Evolutionary conservation across 2,797 vertebrate species (phyloP), one percentile per base, ranked within the genome.

Genomic region (Hoplostethus atlanticus): DNA sequence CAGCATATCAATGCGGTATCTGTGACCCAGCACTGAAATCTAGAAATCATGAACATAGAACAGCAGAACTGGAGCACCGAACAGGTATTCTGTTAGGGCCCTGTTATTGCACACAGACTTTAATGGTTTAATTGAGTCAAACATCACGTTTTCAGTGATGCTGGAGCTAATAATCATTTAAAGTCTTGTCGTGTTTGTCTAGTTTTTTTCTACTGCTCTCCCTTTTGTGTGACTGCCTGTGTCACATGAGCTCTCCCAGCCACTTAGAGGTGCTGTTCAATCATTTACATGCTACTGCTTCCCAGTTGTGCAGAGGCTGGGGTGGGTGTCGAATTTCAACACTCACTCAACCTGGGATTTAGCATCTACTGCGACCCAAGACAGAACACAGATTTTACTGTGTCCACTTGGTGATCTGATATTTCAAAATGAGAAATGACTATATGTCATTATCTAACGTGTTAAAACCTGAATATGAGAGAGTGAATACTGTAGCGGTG

Each of bases 211-310:
- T 21, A 21, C 21, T 21, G 21, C 66, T 69, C 65, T 36, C 61
- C 30, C 76, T 56, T 76, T 16, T 1, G 30, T 13, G 5, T 46
- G 53, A 57, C 68, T 78, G 75, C 69, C 79, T 75, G 71, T 47
- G 71, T 80, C 83, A 78, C 53, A 76, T 3, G 55, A 85, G 77
- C 81, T 80, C 66, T 66, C 62, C 77, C 78, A 68, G 82, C 91
- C 91, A 89, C 89, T 83, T 79, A 87, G 91, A 90, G 92, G 90
- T 90, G 89, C 92, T 91, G 88, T 88, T 92, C 81, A 92, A 90
- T 90, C 87, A 73, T 90, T 90, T 87, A 90, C 85, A 63, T 87
- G 78, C 79, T 76, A 81, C 83, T 48, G 80, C 71, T 79, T 83
- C 79, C 55, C 64, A 28, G 66, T 66, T 17, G 4, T n/a, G 36